These are phyloP conservation scores for Aegotheles bennettii DNA, from an alignment of 2,113 vertebrate genomes.

Conservation along the genomic window DNA sequence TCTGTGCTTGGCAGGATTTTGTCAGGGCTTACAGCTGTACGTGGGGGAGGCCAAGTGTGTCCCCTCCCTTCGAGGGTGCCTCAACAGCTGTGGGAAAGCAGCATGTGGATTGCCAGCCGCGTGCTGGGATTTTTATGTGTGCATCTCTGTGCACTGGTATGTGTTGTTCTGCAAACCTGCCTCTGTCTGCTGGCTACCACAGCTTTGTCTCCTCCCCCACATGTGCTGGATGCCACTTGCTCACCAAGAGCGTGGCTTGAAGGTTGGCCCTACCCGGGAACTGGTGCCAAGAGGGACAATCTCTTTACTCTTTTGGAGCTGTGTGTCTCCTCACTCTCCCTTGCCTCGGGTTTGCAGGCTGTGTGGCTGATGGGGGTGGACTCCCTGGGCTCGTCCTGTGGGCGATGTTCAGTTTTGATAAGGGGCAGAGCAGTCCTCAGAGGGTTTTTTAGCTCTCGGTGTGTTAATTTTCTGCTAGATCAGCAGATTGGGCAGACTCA, in stretches of 20 bases:
- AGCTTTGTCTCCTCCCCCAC: rapidly evolving
- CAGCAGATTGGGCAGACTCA: neutral
- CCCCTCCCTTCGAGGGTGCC: neutral
- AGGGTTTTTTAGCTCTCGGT: neutral
- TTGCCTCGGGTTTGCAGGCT: neutral
- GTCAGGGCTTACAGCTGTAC: neutral
- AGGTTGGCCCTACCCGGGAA: neutral
- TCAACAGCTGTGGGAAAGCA: neutral
- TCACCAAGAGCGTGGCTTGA: neutral
- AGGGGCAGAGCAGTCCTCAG: neutral
- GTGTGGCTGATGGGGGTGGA: rapidly evolving
- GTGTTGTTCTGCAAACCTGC: neutral
- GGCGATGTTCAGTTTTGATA: neutral
- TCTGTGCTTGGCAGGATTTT: neutral
- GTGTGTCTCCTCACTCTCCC: neutral
- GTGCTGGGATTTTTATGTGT: neutral
- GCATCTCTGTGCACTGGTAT: neutral
- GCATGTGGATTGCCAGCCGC: neutral
- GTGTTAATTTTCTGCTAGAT: neutral
- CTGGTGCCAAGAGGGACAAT: neutral
- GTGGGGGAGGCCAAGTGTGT: neutral
- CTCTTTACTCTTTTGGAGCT: neutral
- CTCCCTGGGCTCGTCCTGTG: neutral
- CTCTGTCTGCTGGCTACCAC: neutral
- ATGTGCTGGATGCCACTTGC: neutral